A percentile compares a stretch with the other conserved stretches of the same genome.
Conservation (phyloP, 2,797 vertebrate species). For the Onychomys torridus region DNA sequence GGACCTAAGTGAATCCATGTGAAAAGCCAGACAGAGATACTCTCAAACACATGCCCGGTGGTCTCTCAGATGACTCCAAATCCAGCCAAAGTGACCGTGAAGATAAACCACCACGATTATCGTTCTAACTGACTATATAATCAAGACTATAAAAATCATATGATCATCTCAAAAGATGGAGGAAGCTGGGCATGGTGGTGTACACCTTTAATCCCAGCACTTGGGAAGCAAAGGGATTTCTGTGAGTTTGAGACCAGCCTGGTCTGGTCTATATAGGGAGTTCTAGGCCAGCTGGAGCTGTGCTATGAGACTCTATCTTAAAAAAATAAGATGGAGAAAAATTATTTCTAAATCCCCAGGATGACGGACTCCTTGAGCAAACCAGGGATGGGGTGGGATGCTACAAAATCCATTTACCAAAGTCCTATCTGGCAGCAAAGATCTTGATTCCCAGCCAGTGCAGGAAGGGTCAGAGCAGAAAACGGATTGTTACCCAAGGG, state of each 20-base stretch:
- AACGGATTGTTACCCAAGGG: background rate
- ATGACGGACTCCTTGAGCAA: background rate
- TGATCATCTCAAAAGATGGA: background rate
- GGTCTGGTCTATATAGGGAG: background rate
- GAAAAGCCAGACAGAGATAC: background rate
- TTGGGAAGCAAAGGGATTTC: background rate
- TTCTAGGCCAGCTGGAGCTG: background rate
- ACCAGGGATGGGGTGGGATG: background rate
- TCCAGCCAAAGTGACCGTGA: background rate
- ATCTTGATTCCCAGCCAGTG: background rate
- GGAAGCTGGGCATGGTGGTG: background rate
- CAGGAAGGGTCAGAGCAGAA: background rate
- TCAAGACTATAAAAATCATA: background rate
- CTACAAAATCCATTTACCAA: background rate
- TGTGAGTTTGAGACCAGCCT: background rate
- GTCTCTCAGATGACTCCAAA: background rate
- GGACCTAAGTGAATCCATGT: background rate
- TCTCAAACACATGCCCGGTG: background rate
- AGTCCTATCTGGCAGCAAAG: background rate
- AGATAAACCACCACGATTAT: background rate
- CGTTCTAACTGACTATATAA: background rate
- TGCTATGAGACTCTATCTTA: background rate
- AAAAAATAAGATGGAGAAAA: background rate
- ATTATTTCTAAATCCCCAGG: background rate
- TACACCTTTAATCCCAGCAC: background rate